Base-by-base conservation (phyloP, 2,797 vertebrate species). In the Tokudaia muenninki region DNA sequence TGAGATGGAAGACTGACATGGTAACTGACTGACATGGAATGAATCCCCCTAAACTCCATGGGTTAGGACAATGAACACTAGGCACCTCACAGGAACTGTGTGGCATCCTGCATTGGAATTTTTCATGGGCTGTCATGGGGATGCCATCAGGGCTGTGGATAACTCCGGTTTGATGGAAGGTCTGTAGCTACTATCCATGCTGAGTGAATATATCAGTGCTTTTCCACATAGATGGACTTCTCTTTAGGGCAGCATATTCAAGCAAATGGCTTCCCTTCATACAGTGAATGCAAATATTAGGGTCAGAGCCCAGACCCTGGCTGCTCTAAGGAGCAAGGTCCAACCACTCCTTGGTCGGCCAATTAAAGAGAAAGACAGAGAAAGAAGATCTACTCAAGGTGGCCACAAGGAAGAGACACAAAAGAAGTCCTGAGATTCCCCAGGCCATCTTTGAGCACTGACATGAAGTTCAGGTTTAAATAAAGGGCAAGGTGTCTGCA, bases 1-100 rank as follows among this genome's bases (percentile, higher is more conserved):
- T 82, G 24, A 80, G 59, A 79, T 6, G 24, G 63, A 59, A 19
- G 92, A 86, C 24, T 11, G n/a, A 89, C n/a, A n/a, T 21, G 70
- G 77, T 79, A 92, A 82, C 80, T 13, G 44, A 44, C 47, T 10
- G 84, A 80, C 1, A 22, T 31, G 14, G 91, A 95, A 96, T 82
- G 93, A 93, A 93, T 93, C 74, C 24, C 75, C 93, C 34, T 1
- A 44, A 44, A 75, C 16, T 17, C 44, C 24, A 22, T 14, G 19
- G 59, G 74, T 84, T 83, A 37, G n/a, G 79, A 91, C 52, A 72
- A 22, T n/a, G 84, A 44, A 47, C 80, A 50, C 59, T 57, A 74
- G 88, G 80, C 31, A 34, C 72, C 12, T 41, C 63, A 16, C 0
- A 0, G 92, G 52, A 52, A 44, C 29, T 50, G 41, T 50, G 19